Evolutionary conservation across 2,113 vertebrate genomes (phyloP), one percentile per base, ranked within the genome.

Genomic region (Pollachius pollachius): DNA sequence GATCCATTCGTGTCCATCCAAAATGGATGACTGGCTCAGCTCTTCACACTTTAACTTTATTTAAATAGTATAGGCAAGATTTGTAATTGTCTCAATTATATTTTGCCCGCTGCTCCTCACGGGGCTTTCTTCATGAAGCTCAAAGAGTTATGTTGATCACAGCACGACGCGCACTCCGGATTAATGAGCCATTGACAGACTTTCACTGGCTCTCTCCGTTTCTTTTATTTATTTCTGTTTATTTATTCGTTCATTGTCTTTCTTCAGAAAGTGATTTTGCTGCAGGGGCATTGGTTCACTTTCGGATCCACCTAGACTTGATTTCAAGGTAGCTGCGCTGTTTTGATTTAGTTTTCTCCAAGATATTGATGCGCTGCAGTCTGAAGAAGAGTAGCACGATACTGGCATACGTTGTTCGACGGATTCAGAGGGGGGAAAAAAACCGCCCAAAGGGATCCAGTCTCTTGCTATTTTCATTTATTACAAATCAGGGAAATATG

Each of bases 231-330:
- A 48, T 48, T 13, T 48, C 41, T 9, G 30, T 48, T 48, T 48
- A 48, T 48, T 48, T 48, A 48, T 77, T 54, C 56, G 57, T 56
- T 71, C 21, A 25, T 15, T 23, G 68, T 61, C 67, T 25, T 72
- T 19, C 67, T 71, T 52, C 57, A 74, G 73, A 52, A 21, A 75
- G 74, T 52, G 65, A n/a, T 64, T 67, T 67, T 71, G 13, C 84
- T 78, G 69, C 73, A 62, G 77, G 69, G 70, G 74, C 30, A 74
- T 73, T 71, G 27, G 41, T 48, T 48, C 41, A 48, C 41, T 9
- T 48, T 48, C 12, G 41, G 41, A 9, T 48, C 41, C 41, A 48
- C 8, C 73, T 75, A 77, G 68, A 76, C 74, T 63, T 65, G 64
- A 54, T 59, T 71, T 66, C 27, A 64, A 80, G 54, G 54, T 52